phyloP scores from a whole-genome alignment of 2,113 vertebrate species.

The Hucho hucho region DNA sequence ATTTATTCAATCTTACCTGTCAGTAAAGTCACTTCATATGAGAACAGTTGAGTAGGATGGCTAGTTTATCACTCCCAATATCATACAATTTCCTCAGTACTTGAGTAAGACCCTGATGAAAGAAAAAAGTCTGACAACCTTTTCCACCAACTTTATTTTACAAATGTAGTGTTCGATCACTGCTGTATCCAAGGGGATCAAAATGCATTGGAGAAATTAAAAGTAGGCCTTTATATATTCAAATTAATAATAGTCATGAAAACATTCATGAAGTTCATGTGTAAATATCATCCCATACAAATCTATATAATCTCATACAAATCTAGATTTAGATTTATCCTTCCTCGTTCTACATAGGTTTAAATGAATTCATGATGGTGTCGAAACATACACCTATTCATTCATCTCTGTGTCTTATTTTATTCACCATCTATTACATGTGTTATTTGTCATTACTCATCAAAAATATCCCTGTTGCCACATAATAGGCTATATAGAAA shows the following conservation, averaged over 20 bases:
- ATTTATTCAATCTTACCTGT: too few relatives aligned
- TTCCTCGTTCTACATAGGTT: slow-evolving; percentile 11
- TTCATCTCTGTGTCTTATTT: slow-evolving; percentile 48
- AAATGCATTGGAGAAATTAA: slow-evolving; percentile 60
- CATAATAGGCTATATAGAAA: slow-evolving; percentile 56
- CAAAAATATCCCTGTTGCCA: slow-evolving; percentile 50
- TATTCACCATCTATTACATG: slow-evolving; percentile 24
- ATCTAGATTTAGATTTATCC: slow-evolving; percentile 49
- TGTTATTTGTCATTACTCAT: slow-evolving; percentile 44
- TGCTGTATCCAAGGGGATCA: slow-evolving; percentile 60
- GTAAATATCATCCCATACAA: slow-evolving; percentile 38
- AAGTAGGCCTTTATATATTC: slow-evolving; percentile 46
- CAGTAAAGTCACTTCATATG: too few relatives aligned
- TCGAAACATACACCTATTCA: slow-evolving; percentile 54
- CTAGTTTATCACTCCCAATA: too few relatives aligned
- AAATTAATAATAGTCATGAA: slow-evolving; percentile 53
- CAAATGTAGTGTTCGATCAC: slow-evolving; percentile 71
- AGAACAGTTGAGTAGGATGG: too few relatives aligned
- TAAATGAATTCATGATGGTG: slow-evolving; percentile 65
- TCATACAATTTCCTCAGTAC: neutral
- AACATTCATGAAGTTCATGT: slow-evolving; percentile 51
- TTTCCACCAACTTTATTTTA: slow-evolving; percentile 76
- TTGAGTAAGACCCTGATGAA: neutral
- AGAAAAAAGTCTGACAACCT: slow-evolving; percentile 24
- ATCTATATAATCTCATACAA: slow-evolving; percentile 23